These are phyloP conservation scores for Carduelis carduelis DNA, from an alignment of 2,797 vertebrate genomes.

Conservation along the genomic window DNA sequence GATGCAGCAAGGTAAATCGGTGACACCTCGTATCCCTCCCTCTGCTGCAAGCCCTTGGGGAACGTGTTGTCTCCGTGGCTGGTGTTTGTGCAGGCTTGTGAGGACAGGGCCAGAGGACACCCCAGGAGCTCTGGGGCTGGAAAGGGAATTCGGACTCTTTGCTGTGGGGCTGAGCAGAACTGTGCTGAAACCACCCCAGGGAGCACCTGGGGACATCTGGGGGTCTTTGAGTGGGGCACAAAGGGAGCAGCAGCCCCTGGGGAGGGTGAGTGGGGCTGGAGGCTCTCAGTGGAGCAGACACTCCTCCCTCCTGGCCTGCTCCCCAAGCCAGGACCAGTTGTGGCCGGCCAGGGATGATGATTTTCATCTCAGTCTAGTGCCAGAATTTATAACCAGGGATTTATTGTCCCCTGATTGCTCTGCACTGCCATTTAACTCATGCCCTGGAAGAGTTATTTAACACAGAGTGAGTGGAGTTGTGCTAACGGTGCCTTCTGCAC, in stretches of 20 bases:
- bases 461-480: not conserved
- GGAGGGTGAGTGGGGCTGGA: not conserved
- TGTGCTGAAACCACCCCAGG: not conserved
- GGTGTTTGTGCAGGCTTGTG: fast-evolving
- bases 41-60: not conserved
- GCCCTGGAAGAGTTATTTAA: conserved; percentile 51
- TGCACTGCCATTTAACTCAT: conserved; percentile 15
- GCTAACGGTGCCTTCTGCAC: not conserved
- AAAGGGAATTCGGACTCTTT: fast-evolving
- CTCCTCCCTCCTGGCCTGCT: not conserved
- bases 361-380: not conserved
- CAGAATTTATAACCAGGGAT: conserved; percentile 35
- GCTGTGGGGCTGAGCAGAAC: fast-evolving
- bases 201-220: fast-evolving
- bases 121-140: not conserved
- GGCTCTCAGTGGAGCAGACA: fast-evolving
- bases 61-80: fast-evolving
- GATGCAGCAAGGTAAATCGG: conserved; percentile 40
- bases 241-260: not conserved
- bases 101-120: not conserved
- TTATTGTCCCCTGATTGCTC: conserved; percentile 38
- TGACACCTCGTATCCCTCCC: not conserved
- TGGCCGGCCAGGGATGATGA: not conserved
- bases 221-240: not conserved
- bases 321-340: not conserved